Evolutionary conservation across 2,888 invertebrate genomes (phyloP), one percentile per base, ranked within the genome.

Genomic region (Eupithecia subfuscata): DNA sequence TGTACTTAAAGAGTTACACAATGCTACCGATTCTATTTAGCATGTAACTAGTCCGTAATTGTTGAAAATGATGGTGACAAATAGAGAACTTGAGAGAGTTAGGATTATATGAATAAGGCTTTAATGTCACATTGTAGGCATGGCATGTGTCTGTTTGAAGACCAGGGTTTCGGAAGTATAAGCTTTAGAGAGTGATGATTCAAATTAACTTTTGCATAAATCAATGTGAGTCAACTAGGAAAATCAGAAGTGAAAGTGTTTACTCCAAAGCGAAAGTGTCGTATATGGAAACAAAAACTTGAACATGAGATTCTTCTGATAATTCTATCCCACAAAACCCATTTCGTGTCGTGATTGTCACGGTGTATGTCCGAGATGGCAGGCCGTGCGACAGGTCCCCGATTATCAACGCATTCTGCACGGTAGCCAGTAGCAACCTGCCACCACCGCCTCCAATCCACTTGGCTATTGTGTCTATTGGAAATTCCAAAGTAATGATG

Each of bases 371-470:
- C 81, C 81, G 82, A 85, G 85, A 84, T 82, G 81, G 80, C 85
- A 84, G 91, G 90, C 91, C 94, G 94, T 94, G 94, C 92, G 94
- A 95, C 94, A 92, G 92, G 93, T 93, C 91, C 80, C 89, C 89
- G 90, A 94, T 94, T 94, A 90, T 92, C 88, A 84, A 92, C 94
- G 94, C 93, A 92, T 95, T 93, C 89, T 91, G 90, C 90, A 90
- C 90, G 92, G 89, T 89, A 85, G 60, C 60, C 60, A 60, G 52
- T 52, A 52, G 86, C 80, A 80, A 81, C 80, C 80, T 80, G 79
- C 80, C 81, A 82, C 63, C 71, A 52, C 68, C 43, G 68, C 68
- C 68, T 74, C 73, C 69, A 78, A 72, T 69, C 72, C 75, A 74
- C 75, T 75, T 75, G 70, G 74, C 69, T 69, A 70, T 64, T 78